Evolutionary conservation across 2,888 invertebrate genomes (phyloP), one percentile per base, ranked within the genome.

Genomic region (Meiosimyza platycephala): DNA sequence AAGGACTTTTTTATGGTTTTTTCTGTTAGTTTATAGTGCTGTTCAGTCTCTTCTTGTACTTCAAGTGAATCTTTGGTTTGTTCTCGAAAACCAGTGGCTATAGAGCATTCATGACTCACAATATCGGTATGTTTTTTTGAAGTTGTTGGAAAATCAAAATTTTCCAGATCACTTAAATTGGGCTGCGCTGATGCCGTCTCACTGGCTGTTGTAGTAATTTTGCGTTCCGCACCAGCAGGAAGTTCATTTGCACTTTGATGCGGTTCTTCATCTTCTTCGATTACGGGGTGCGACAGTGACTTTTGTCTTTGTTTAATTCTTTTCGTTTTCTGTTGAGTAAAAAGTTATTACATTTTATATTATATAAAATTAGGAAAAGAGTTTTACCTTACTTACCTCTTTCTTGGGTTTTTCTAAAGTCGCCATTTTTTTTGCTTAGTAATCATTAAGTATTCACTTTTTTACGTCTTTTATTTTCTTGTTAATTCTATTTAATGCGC

Each of bases 351-450:
- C 11, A n/a, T 33, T n/a, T 52, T 13, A n/a, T 40, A 2, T 11
- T 51, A 22, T 33, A 28, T 13, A 62, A 57, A 33, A 51, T 13
- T 65, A 28, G 55, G 47, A 68, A 71, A 72, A 59, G 18, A 55
- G 2, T 15, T 48, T 7, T 70, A 70, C 51, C 51, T 52, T 70
- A 72, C 75, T 77, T 81, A 86, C 87, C 78, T 80, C 80, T 72
- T 81, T 83, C 78, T 83, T 85, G 16, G 87, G 84, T 73, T 83
- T 86, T 16, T 82, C 83, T 76, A 87, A 79, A 33, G 87, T 87
- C 57, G 87, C 87, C 86, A 87, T 87, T 73, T 76, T n/a, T 79
- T 67, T 13, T 65, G 40, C 9, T 40, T 40, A 40, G 9, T 40
- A 40, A 40, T 40, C 7, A 16, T 63, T 16, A 7, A 9, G 16